These are phyloP conservation scores for Hermaeophaga mercurialis DNA, from an alignment of 2,888 invertebrate genomes.

Conservation along the genomic window DNA sequence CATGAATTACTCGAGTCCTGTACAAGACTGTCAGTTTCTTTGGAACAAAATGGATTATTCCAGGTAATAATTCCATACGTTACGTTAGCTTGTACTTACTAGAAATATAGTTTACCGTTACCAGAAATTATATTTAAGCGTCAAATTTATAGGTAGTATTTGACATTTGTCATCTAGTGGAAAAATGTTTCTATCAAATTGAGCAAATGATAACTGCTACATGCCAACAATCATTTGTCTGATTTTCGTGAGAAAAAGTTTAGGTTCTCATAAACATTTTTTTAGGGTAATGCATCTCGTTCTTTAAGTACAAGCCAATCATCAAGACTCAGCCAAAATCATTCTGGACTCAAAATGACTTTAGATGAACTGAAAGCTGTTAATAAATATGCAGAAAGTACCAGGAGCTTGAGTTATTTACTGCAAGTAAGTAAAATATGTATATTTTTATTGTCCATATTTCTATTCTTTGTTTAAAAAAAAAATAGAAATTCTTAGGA, in stretches of 20 bases:
- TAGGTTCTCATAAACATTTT: too few relatives aligned
- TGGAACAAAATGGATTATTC: slow-evolving; percentile 81
- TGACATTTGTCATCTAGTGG: too few relatives aligned
- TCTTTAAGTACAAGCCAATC: slow-evolving; percentile 76
- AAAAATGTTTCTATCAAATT: too few relatives aligned
- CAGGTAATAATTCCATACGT: too few relatives aligned
- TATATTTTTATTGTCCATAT: too few relatives aligned
- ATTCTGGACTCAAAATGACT: slow-evolving; percentile 75
- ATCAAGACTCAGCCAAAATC: slow-evolving; percentile 64
- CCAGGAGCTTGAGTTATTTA: slow-evolving; percentile 87
- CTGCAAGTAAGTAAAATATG: slow-evolving; percentile 73
- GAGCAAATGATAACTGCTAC: too few relatives aligned
- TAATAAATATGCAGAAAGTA: slow-evolving; percentile 90
- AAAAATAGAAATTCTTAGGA: background rate
- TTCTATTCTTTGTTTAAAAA: background rate
- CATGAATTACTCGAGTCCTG: slow-evolving; percentile 85
- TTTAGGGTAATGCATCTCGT: slow-evolving; percentile 64
- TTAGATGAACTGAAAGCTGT: slow-evolving; percentile 83
- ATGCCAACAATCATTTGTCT: too few relatives aligned
- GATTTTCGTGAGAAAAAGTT: too few relatives aligned
- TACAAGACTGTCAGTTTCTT: slow-evolving; percentile 83
- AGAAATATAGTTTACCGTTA: too few relatives aligned
- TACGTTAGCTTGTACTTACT: too few relatives aligned
- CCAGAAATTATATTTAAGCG: too few relatives aligned
- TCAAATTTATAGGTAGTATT: too few relatives aligned